Evolutionary conservation across 2,797 vertebrate genomes (phyloP), one percentile per base, ranked within the genome.

Genomic region (Alcedo quadribrachys): DNA sequence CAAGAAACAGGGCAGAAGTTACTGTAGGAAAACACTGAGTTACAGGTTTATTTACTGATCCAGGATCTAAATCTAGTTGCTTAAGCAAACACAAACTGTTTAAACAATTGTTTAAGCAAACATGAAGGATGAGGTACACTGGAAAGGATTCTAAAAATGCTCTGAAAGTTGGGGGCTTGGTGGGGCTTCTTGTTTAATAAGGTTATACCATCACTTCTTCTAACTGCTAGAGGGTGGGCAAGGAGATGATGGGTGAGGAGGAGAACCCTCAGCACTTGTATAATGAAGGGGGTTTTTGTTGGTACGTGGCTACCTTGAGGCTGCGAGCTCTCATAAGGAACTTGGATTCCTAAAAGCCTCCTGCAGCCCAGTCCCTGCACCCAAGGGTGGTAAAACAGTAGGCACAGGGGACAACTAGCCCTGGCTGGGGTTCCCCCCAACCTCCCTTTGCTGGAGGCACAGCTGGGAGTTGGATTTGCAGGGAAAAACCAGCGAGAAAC

Each of bases 1-100:
- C 85, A 78, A 18, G 5, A 8, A 21, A 22, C 57, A 68, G 68
- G 24, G 75, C 35, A 71, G 89, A 67, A 89, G 18, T 30, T 46
- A 67, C 71, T 80, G 73, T 3, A 95, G 73, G 65, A 46, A 81
- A 80, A 30, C 69, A 24, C 35, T 43, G 37, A 57, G 68, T 37
- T 46, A 12, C 27, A 75, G 66, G 46, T 75, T 90, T 85, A 81
- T 89, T 90, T 93, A 75, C 79, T 78, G 76, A 94, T 40, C 73
- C 8, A 11, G 73, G 73, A 20, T 78, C 90, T 75, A 82, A 94
- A 94, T 71, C 62, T 24, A 19, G 32, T 17, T 46, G 66, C 81
- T 85, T 89, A 25, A 82, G 87, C 73, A 95, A 93, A 89, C 66
- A 84, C 46, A 75, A 83, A 75, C 33, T 85, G 76, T 90, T 94